Percentiles rank a stretch among this genome's conserved stretches.
These are phyloP conservation scores for Callionymus lyra DNA, from an alignment of 2,113 vertebrate species.

Conservation along the genomic window DNA sequence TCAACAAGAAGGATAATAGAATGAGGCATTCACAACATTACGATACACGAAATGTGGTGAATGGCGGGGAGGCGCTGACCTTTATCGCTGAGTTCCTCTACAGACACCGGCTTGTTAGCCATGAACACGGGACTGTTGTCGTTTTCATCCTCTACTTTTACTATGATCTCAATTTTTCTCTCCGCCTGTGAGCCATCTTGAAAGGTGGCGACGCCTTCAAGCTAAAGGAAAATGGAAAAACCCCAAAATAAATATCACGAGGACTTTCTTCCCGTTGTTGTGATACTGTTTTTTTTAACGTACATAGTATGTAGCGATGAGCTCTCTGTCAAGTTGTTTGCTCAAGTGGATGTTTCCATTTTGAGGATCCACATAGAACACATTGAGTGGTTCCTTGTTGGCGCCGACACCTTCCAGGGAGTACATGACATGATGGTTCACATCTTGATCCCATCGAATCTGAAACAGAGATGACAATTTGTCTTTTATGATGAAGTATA, in stretches of 20 bases:
- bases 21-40: not conserved
- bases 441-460: slow-evolving; percentile 80
- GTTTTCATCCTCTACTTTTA: slow-evolving; percentile 60
- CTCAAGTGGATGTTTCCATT: slow-evolving; percentile 78
- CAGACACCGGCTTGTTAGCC: accelerated
- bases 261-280: not conserved
- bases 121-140: slow-evolving; percentile 55
- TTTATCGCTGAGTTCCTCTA: slow-evolving; percentile 31
- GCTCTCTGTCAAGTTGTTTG: slow-evolving; percentile 75
- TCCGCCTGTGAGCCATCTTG: slow-evolving; percentile 12
- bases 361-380: slow-evolving; percentile 73
- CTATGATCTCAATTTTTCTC: slow-evolving; percentile 35
- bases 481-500: too few relatives aligned
- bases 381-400: slow-evolving; percentile 61
- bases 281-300: slow-evolving; percentile 21
- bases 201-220: slow-evolving; percentile 41
- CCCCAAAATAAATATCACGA: not conserved
- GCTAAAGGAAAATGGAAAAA: slow-evolving; percentile 27
- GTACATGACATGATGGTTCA: slow-evolving; percentile 55
- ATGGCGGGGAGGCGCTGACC: slow-evolving; percentile 27
- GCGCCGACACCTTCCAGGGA: slow-evolving; percentile 73
- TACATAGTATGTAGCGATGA: slow-evolving; percentile 46
- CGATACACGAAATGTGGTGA: too few relatives aligned
- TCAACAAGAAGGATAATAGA: not conserved
- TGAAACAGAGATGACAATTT: slow-evolving; percentile 36